Conservation (phyloP, 2,888 invertebrate species). For the Drosophila formosana region DNA sequence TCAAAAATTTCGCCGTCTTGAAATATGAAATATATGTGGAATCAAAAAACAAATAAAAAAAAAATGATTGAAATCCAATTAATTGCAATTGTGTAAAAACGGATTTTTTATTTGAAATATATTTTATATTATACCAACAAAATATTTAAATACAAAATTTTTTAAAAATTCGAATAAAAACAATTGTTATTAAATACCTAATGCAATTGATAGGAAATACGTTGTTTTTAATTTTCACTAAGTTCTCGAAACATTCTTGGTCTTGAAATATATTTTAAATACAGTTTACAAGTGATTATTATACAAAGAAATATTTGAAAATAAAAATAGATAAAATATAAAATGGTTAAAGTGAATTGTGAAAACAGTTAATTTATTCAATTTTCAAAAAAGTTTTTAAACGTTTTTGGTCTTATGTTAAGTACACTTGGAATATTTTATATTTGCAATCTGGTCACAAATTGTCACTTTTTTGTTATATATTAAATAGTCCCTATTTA, state of each 20-base stretch:
- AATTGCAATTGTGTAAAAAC: too few relatives aligned
- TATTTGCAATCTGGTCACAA: not conserved
- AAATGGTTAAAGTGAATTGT: constrained; percentile 15
- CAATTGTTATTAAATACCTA: too few relatives aligned
- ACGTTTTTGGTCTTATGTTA: not conserved
- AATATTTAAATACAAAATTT: too few relatives aligned
- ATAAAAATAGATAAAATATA: constrained; percentile 32
- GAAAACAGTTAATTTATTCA: not conserved
- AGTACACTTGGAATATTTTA: not conserved
- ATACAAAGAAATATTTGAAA: not conserved
- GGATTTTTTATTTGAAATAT: too few relatives aligned
- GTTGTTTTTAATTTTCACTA: not conserved
- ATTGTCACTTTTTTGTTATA: not conserved
- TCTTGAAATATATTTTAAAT: not conserved
- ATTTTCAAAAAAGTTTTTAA: not conserved
- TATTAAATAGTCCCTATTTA: not conserved
- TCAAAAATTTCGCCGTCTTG: too few relatives aligned
- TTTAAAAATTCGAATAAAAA: too few relatives aligned
- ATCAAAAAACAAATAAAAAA: too few relatives aligned
- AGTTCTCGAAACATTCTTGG: not conserved
- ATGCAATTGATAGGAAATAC: too few relatives aligned
- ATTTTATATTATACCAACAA: too few relatives aligned
- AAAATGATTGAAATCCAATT: too few relatives aligned
- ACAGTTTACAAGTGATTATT: not conserved
- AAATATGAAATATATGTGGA: too few relatives aligned